Evolutionary conservation across 2,113 vertebrate species (phyloP).

Genomic region (Trematocara macrostoma): DNA sequence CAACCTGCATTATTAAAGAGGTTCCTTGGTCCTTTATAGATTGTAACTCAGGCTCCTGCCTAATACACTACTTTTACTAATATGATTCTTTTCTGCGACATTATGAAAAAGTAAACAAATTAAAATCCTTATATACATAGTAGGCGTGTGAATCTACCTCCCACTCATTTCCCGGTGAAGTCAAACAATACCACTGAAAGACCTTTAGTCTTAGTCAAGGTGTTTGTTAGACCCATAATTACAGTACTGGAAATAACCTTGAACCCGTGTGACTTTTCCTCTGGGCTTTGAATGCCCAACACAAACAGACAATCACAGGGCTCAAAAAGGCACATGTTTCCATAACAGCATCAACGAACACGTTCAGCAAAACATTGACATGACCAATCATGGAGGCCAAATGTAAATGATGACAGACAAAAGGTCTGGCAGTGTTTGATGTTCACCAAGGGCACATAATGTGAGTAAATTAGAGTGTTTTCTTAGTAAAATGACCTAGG

Average conservation of each 20-base stretch:
- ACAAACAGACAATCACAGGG: conserved; percentile 41
- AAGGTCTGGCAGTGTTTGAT: conserved; percentile 17
- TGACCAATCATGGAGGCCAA: conserved; percentile 23
- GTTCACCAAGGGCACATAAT: conserved; percentile 38
- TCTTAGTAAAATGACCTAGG: conserved; percentile 48
- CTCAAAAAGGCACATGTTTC: conserved; percentile 18
- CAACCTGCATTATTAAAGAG: neutral
- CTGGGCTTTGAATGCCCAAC: conserved; percentile 24
- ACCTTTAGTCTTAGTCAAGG: neutral
- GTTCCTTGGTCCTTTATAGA: neutral
- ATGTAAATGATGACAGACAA: conserved; percentile 43
- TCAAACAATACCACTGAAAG: neutral
- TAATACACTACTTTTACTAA: neutral
- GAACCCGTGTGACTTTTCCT: neutral
- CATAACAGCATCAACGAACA: neutral
- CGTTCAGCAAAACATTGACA: conserved; percentile 25
- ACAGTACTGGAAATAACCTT: conserved; percentile 32
- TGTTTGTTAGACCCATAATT: neutral
- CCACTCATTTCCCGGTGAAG: neutral
- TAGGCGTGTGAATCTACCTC: neutral
- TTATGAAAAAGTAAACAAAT: neutral
- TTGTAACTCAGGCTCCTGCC: neutral
- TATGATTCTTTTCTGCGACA: conserved; percentile 5
- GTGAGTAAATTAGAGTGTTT: conserved; percentile 58
- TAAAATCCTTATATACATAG: neutral